A percentile compares a stretch with the other conserved stretches of the same genome.
phyloP scores from a whole-genome alignment of 2,888 invertebrate genomes.

The Melitaea athalia region DNA sequence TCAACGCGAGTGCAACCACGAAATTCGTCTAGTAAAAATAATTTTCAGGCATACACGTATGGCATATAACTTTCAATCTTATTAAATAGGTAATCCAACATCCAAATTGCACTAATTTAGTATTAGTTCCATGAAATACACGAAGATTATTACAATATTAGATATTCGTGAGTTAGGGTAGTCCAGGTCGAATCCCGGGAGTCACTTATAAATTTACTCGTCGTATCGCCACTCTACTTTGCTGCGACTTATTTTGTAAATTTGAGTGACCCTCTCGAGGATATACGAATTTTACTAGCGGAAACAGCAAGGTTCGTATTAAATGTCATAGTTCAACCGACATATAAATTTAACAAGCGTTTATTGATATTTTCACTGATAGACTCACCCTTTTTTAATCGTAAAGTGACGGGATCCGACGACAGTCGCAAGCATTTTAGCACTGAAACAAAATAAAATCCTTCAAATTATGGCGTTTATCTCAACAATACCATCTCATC shows the following conservation, averaged over 20 bases:
- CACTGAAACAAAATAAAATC: constrained; percentile 84
- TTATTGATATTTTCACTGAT: constrained; percentile 30
- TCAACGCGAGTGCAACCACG: too few species aligned
- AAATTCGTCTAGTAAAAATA: not conserved
- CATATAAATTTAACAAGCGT: constrained; percentile 27
- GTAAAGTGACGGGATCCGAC: constrained; percentile 93
- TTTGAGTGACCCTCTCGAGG: constrained; percentile 63
- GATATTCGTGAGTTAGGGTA: constrained; percentile 40
- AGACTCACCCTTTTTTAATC: constrained; percentile 93
- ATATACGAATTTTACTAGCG: constrained; percentile 65
- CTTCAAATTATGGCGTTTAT: constrained; percentile 11
- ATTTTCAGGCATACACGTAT: not conserved
- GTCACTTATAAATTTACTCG: constrained; percentile 66
- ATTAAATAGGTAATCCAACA: not conserved
- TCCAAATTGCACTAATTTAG: not conserved
- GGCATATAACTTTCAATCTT: not conserved
- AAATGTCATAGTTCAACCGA: constrained; percentile 51
- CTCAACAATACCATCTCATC: constrained; percentile 2
- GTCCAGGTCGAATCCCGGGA: constrained; percentile 56
- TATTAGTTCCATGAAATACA: constrained; percentile 14
- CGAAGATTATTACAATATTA: constrained; percentile 19
- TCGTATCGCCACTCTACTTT: constrained; percentile 65
- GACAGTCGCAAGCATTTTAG: constrained; percentile 96
- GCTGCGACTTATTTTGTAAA: constrained; percentile 62
- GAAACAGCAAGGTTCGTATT: constrained; percentile 50